These are phyloP conservation scores for Trogon melanurus DNA, from an alignment of 2,113 vertebrate genomes.

Conservation along the genomic window DNA sequence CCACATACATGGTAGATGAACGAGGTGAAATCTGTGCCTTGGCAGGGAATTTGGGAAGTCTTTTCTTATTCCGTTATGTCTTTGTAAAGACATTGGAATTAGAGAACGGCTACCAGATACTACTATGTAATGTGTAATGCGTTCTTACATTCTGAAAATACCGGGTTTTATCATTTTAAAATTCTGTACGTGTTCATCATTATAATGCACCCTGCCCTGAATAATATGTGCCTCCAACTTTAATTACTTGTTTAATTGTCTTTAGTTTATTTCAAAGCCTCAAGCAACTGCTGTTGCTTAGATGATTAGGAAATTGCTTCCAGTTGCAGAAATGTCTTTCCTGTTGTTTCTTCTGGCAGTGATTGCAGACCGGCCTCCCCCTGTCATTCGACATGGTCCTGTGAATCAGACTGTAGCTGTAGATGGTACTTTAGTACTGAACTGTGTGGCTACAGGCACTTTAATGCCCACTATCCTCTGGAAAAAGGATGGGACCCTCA, in stretches of 20 bases:
- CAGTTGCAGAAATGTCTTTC: slow-evolving; percentile 84
- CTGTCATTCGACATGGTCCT: slow-evolving; percentile 94
- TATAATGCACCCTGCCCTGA: slow-evolving; percentile 56
- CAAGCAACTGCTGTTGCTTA: slow-evolving; percentile 79
- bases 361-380: slow-evolving; percentile 94
- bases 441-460: slow-evolving; percentile 87
- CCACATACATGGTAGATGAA: background rate
- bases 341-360: slow-evolving; percentile 80
- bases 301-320: slow-evolving; percentile 89
- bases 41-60: background rate
- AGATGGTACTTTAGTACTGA: slow-evolving; percentile 90
- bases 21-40: slow-evolving; percentile 23
- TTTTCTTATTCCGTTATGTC: background rate
- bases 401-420: slow-evolving; percentile 96
- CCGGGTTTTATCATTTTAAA: background rate
- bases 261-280: slow-evolving; percentile 81
- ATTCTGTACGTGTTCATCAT: slow-evolving; percentile 47
- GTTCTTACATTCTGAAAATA: slow-evolving; percentile 2
- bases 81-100: background rate
- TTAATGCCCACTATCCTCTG: slow-evolving; percentile 92
- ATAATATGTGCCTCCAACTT: slow-evolving; percentile 72
- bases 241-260: slow-evolving; percentile 85
- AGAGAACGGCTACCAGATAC: background rate
- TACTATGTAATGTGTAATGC: background rate
- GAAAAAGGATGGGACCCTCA: slow-evolving; percentile 90